Evolutionary conservation across 2,113 vertebrate genomes (phyloP), one percentile per base, ranked within the genome.

Genomic region (Triplophysa tibetana): DNA sequence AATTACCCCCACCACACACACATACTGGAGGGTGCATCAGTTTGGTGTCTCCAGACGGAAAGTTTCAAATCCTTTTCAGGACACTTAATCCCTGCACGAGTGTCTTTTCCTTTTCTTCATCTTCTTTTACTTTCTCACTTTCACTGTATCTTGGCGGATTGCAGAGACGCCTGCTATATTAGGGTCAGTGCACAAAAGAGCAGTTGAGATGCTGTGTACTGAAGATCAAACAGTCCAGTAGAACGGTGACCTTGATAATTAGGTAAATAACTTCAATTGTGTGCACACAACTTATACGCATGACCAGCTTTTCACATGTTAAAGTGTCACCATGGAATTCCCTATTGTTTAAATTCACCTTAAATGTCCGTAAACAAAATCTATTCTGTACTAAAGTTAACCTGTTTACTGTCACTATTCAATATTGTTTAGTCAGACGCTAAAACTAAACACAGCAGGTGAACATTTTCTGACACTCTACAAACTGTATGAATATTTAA

Each of bases 111-210:
- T 82, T 82, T 82, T 38, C 56, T 88, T 88, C 79, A 87, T 89
- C 87, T 88, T 76, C 61, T 64, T 76, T 76, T 21, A 50, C 85
- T 87, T 75, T 85, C 81, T 81, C 87, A 91, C 89, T 84, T 88
- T 90, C 85, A 80, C 87, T 81, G 69, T 75, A 62, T 76, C 62
- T 80, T 72, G 83, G 84, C 87, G 85, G 86, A 89, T 90, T 88
- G 88, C 10, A 81, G 41, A 66, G 87, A 85, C 84, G 87, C 88
- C 81, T 91, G 89, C 88, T 88, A 88, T 91, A 91, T 93, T 88
- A 83, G 80, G 87, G 86, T 81, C 48, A 69, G 33, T 21, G 24
- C 77, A 74, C 61, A 84, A 85, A 88, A 88, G 88, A 88, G 85
- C 86, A 78, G 86, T 84, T 33, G 26, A 21, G 63, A 62, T 75